Evolutionary conservation across 2,888 invertebrate species (phyloP), one percentile per base, ranked within the genome.

Genomic region (Cryptosula pallasiana): DNA sequence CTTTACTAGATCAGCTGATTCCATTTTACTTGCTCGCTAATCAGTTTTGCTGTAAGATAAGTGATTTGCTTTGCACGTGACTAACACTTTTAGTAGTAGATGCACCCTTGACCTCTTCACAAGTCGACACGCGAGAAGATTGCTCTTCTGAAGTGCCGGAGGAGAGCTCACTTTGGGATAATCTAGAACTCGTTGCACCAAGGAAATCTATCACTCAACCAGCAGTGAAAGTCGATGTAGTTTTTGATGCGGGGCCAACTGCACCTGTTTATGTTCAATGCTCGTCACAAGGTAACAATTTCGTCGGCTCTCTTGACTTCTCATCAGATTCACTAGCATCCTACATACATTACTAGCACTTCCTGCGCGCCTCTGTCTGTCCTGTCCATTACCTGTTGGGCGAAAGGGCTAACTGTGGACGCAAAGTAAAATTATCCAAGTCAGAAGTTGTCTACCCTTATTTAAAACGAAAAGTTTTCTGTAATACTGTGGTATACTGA

Each of bases 1-100:
- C n/a, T n/a, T n/a, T n/a, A n/a, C n/a, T n/a, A n/a, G n/a, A n/a
- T n/a, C n/a, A n/a, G n/a, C n/a, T n/a, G n/a, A n/a, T n/a, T n/a
- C n/a, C n/a, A 20, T 20, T 45, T 45, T 45, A 20, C 45, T 45
- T 45, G 45, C 45, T 13, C 45, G 20, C 9, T 45, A 45, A 9
- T 45, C 20, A 13, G 45, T 20, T 45, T 13, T 45, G 45, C 9
- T 45, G 45, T 45, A 9, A 45, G 9, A 45, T 9, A 9, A 45
- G 20, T 13, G 45, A 20, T 23, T 23, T 55, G 55, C 63, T 63
- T 32, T 13, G 63, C 63, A 63, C 63, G n/a, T 63, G 3, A 34
- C 63, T 63, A 63, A 63, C 63, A 63, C 63, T 63, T 63, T 25
- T 27, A 63, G 63, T n/a, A 5, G 9, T 63, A 9, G 32, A 16